Conservation (phyloP, 2,797 vertebrate genomes). For the Champsocephalus gunnari region DNA sequence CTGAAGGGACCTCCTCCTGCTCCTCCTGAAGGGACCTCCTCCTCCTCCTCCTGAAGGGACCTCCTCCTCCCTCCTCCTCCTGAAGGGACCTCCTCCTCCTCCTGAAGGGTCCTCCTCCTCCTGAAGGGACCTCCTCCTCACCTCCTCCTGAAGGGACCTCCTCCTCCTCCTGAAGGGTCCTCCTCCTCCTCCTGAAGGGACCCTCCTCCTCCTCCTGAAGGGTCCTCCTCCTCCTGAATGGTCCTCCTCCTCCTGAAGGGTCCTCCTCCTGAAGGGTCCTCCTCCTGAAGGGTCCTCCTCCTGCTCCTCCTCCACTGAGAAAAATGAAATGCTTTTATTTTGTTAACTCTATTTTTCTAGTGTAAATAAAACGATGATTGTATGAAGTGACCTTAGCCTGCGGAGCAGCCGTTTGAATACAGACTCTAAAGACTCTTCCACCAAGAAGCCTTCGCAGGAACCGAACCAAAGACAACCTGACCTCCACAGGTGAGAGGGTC, state of each 20-base stretch:
- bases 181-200: no score
- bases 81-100: conserved; percentile 7
- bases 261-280: conserved; percentile 6
- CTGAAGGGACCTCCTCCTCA: neutral
- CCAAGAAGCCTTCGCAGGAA: conserved; percentile 12
- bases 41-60: no score
- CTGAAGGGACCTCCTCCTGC: no score
- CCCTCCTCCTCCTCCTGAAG: no score
- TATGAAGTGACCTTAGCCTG: conserved; percentile 41
- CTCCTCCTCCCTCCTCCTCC: no score
- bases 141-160: no score
- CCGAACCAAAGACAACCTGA: neutral
- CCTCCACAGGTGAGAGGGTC: no score
- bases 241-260: no score
- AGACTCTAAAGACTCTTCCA: neutral
- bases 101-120: neutral
- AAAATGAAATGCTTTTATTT: conserved; percentile 11
- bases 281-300: conserved; percentile 12
- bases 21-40: conserved; percentile 11
- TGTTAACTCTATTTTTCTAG: conserved; percentile 47
- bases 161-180: conserved; percentile 11
- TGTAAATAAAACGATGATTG: conserved; percentile 24
- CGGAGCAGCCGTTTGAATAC: conserved; percentile 5
- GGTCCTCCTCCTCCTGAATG: no score
- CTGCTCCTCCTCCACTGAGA: neutral